These are phyloP conservation scores for Odontomachus brunneus DNA, from an alignment of 1,140 invertebrate genomes.

Conservation along the genomic window DNA sequence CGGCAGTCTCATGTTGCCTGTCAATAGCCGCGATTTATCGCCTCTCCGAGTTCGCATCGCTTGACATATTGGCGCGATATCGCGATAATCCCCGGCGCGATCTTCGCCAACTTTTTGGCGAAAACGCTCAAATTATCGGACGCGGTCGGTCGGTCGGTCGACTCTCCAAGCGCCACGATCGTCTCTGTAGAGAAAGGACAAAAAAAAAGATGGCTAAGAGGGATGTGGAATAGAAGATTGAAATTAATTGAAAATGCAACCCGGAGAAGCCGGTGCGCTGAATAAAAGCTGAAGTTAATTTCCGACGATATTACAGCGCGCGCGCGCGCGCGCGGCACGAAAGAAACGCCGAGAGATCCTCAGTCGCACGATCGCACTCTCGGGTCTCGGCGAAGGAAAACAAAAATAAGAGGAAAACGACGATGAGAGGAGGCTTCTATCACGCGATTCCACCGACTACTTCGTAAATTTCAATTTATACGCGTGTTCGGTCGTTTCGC, in stretches of 20 bases:
- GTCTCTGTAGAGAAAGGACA: no score
- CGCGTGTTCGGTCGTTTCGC: constrained; percentile 67
- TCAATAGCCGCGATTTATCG: constrained; percentile 59
- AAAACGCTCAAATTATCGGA: no score
- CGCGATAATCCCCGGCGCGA: constrained; percentile 21
- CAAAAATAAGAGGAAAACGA: no score
- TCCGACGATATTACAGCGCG: constrained; percentile 42
- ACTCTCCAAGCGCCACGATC: no score
- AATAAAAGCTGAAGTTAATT: constrained; percentile 57
- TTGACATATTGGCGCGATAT: constrained; percentile 45
- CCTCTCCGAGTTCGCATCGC: constrained; percentile 23
- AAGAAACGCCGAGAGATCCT: constrained; percentile 63
- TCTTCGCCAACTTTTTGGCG: not conserved
- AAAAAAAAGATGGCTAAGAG: no score
- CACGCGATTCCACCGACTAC: constrained; percentile 72
- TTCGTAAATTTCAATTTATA: constrained; percentile 78
- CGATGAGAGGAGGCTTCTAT: constrained; percentile 56
- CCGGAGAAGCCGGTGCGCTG: not conserved
- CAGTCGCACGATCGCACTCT: constrained; percentile 49
- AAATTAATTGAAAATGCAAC: not conserved
- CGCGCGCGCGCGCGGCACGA: constrained; percentile 57
- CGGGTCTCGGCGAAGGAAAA: constrained; percentile 48
- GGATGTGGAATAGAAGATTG: not conserved
- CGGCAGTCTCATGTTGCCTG: constrained; percentile 56
- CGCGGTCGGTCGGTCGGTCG: no score